Percentiles rank a stretch among this genome's conserved stretches.
Conservation (phyloP, 2,113 vertebrate species). For the Clarias macrocephalus region DNA sequence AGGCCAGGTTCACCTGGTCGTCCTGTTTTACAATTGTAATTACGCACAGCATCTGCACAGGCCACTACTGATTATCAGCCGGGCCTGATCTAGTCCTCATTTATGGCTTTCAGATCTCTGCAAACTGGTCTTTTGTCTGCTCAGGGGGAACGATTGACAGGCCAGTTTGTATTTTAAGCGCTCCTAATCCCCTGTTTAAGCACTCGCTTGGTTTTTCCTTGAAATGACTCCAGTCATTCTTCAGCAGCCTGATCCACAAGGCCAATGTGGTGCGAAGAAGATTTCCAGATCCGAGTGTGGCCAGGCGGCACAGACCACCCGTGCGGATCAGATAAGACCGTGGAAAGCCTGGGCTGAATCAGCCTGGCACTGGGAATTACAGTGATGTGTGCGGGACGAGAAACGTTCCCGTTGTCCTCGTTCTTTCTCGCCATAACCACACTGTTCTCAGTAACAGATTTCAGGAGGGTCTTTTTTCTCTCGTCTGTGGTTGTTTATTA, state of each 20-base stretch:
- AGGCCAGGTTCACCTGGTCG: constrained; percentile 49
- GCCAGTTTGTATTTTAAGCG: constrained; percentile 44
- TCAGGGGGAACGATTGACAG: constrained; percentile 26
- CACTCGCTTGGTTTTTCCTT: constrained; percentile 49
- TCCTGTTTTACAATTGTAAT: constrained; percentile 53
- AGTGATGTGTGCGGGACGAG: constrained; percentile 59
- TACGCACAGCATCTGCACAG: constrained; percentile 47
- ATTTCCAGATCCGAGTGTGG: constrained; percentile 59
- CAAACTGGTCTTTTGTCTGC: constrained; percentile 18
- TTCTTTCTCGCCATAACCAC: constrained; percentile 57
- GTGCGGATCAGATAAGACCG: constrained; percentile 71
- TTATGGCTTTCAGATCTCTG: constrained; percentile 14
- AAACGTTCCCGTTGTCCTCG: constrained; percentile 23
- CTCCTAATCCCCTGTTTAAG: constrained; percentile 51
- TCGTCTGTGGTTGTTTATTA: constrained; percentile 71
- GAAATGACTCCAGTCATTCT: constrained; percentile 55
- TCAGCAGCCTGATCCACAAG: constrained; percentile 47
- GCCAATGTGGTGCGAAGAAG: constrained; percentile 55
- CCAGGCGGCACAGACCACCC: constrained; percentile 66
- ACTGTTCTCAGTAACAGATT: constrained; percentile 70
- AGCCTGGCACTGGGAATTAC: constrained; percentile 70
- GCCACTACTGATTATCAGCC: constrained; percentile 20
- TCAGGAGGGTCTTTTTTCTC: constrained; percentile 62
- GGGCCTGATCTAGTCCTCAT: constrained; percentile 15
- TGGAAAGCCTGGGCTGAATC: constrained; percentile 71